A percentile compares a stretch with the other conserved stretches of the same genome.
Evolutionary conservation across 2,113 vertebrate species (phyloP).

Genomic region (Spilogale gracilis): DNA sequence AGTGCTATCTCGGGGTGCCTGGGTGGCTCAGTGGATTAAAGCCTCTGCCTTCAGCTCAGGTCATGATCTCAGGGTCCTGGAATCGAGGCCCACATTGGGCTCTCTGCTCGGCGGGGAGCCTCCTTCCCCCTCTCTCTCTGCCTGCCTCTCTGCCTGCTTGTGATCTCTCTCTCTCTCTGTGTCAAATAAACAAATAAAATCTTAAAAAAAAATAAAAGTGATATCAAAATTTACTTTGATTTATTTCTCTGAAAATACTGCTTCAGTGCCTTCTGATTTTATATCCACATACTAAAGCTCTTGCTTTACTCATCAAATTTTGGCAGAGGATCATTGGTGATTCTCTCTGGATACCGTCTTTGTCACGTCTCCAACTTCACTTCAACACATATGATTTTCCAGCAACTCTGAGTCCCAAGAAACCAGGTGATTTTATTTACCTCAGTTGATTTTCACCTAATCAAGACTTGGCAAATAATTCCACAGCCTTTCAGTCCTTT

Average conservation of each 20-base stretch:
- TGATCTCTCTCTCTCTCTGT: no score
- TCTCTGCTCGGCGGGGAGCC: no score
- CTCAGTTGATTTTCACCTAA: not conserved
- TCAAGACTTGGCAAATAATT: not conserved
- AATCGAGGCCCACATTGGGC: no score
- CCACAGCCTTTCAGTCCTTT: not conserved
- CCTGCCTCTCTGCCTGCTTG: no score
- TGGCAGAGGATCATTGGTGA: rapidly evolving
- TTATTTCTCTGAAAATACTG: not conserved
- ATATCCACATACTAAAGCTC: not conserved
- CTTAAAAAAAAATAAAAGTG: no score
- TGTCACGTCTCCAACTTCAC: not conserved
- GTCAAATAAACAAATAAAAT: no score
- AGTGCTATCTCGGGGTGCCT: no score
- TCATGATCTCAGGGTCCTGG: no score
- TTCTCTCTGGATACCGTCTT: not conserved
- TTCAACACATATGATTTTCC: not conserved
- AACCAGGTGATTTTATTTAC: not conserved
- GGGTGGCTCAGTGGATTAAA: no score
- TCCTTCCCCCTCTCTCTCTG: no score
- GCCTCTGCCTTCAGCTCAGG: no score
- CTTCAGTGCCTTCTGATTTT: not conserved
- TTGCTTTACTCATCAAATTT: not conserved
- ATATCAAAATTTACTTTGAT: not conserved
- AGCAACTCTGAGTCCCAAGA: not conserved